These are phyloP conservation scores for Semaprochilodus insignis DNA, from an alignment of 2,797 vertebrate genomes.

Conservation along the genomic window DNA sequence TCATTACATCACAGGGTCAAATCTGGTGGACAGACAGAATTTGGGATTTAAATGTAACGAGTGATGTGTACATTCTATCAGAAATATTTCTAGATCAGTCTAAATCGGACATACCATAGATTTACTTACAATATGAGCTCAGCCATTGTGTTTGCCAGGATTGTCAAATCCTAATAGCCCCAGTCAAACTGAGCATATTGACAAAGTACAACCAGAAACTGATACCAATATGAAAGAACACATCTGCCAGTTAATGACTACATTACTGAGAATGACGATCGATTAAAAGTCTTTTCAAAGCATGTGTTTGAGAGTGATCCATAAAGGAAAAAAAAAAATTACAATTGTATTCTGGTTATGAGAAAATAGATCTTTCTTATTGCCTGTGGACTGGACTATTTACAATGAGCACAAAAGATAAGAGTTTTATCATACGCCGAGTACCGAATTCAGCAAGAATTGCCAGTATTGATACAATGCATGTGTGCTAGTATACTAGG, in stretches of 20 bases:
- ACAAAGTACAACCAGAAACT: neutral
- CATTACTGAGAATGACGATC: neutral
- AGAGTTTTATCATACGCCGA: neutral
- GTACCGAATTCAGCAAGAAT: neutral
- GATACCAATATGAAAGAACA: neutral
- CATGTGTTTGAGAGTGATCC: slow-evolving; percentile 16
- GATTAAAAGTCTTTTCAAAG: slow-evolving; percentile 2
- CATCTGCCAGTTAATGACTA: neutral
- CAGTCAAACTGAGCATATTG: neutral
- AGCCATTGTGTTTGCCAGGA: neutral
- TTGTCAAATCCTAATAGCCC: neutral
- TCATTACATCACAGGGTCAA: slow-evolving; percentile 79
- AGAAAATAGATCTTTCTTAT: slow-evolving; percentile 13
- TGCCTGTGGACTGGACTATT: slow-evolving; percentile 25
- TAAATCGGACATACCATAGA: neutral
- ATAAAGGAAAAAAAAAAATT: neutral
- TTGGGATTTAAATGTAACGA: slow-evolving; percentile 73
- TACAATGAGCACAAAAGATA: slow-evolving; percentile 41
- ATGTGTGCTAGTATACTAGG: slow-evolving; percentile 15
- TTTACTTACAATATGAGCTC: neutral
- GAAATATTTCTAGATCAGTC: slow-evolving; percentile 56
- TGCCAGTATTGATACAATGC: slow-evolving; percentile 7
- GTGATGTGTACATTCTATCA: slow-evolving; percentile 80
- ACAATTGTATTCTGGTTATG: neutral
- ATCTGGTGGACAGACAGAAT: slow-evolving; percentile 64